Base-by-base conservation (phyloP, 2,113 vertebrate species). In the Poeciliopsis turrubarensis region DNA sequence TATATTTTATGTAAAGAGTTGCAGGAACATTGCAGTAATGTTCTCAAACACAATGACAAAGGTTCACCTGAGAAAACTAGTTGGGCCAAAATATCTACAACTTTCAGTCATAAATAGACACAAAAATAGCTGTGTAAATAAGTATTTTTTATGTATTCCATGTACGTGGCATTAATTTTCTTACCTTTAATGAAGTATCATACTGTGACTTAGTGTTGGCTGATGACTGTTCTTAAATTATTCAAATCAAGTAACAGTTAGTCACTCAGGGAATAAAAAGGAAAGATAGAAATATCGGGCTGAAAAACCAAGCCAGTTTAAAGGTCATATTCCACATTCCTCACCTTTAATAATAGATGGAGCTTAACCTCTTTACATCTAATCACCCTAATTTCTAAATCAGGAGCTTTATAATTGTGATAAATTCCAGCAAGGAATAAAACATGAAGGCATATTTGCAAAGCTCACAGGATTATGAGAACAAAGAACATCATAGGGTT, bases 401-500 rank as follows among this genome's bases (percentile, higher is more conserved):
- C 34, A 25, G 26, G 39, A 69, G 19, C 14, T 75, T 76, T 26
- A 37, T 37, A 63, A 79, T 14, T 0, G n/a, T 37, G 29, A 27
- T 3, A 32, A 32, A 0, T 60, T 62, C 30, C 19, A 78, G 22
- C 19, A 5, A 61, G 27, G 37, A 65, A 61, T 37, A 13, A 19
- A 26, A 60, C 26, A 39, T 72, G 17, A 81, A 60, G 0, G 12
- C 5, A n/a, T 70, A 75, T 72, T 60, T 51, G 13, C 29, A 15
- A 15, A 63, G 17, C 68, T 72, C 65, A 19, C 5, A 30, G 30
- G 57, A n/a, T 60, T 30, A 60, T 37, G 39, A 71, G 29, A 7
- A 64, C 22, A 70, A 60, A 70, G 26, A 27, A 68, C 57, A 70
- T 62, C 57, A 41, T 3, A 70, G 41, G 32, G 32, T 68, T 65